These are phyloP conservation scores for Aphis craccivora DNA, from an alignment of 1,140 invertebrate species.

Conservation along the genomic window DNA sequence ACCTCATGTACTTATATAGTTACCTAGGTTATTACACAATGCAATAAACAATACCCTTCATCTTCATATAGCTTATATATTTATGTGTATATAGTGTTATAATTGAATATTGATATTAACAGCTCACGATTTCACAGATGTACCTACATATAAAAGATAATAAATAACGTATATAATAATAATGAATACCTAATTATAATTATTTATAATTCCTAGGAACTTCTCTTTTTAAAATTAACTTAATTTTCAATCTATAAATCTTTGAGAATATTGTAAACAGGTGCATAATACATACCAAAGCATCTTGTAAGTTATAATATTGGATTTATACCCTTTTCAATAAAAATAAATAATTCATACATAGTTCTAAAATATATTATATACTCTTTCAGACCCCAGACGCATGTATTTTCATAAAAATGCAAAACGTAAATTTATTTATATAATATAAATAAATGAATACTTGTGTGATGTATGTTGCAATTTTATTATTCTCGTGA, in stretches of 20 bases:
- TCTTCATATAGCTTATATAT: not conserved
- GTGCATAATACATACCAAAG: not conserved
- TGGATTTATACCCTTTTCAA: not conserved
- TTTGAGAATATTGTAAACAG: not conserved
- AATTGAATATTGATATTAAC: not conserved
- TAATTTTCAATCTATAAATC: not conserved
- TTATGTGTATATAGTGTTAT: not conserved
- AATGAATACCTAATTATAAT: not conserved
- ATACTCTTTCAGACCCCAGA: not conserved
- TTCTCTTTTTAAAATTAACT: not conserved
- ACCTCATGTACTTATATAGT: constrained; percentile 9
- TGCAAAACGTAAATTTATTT: not conserved
- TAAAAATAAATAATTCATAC: not conserved
- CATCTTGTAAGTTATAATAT: not conserved
- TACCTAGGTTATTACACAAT: not conserved
- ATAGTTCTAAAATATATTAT: not conserved
- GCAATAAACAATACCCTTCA: not conserved
- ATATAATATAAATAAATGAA: not conserved
- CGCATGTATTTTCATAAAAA: not conserved
- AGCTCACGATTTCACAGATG: not conserved
- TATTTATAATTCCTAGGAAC: not conserved
- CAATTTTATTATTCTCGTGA: not conserved
- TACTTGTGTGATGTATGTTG: not conserved
- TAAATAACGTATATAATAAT: not conserved
- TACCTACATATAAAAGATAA: not conserved